Conservation (phyloP, 2,797 vertebrate species). For the Ibycter americanus region DNA sequence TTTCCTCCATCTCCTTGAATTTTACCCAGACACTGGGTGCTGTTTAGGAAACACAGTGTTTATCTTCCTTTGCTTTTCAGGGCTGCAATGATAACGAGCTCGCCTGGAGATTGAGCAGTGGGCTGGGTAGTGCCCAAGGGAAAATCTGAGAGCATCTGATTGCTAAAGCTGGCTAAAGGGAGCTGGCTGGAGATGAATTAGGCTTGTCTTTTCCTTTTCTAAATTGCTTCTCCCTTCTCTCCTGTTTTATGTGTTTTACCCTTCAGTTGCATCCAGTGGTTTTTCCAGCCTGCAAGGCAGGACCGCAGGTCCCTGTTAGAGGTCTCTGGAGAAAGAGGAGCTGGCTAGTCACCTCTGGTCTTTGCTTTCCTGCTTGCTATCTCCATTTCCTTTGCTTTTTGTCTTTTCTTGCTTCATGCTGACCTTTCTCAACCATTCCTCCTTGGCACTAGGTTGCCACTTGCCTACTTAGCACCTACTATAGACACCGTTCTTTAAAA, state of each 20-base stretch:
- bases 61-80: neutral
- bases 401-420: neutral
- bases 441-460: neutral
- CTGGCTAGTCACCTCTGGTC: neutral
- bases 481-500: neutral
- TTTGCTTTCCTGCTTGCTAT: neutral
- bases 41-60: neutral
- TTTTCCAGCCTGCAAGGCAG: neutral
- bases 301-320: accelerated
- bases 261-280: neutral
- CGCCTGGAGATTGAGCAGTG: neutral
- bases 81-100: neutral
- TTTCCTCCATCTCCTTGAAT: neutral
- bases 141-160: neutral
- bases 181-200: neutral
- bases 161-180: neutral
- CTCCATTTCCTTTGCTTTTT: neutral
- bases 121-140: neutral
- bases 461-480: neutral
- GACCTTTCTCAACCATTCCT: neutral
- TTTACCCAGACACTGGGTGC: neutral
- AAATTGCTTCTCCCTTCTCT: neutral
- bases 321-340: neutral
- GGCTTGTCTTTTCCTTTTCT: neutral
- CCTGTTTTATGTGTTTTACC: neutral